Evolutionary conservation across 2,113 vertebrate species (phyloP).

Genomic region (Dolichotis patagonum): DNA sequence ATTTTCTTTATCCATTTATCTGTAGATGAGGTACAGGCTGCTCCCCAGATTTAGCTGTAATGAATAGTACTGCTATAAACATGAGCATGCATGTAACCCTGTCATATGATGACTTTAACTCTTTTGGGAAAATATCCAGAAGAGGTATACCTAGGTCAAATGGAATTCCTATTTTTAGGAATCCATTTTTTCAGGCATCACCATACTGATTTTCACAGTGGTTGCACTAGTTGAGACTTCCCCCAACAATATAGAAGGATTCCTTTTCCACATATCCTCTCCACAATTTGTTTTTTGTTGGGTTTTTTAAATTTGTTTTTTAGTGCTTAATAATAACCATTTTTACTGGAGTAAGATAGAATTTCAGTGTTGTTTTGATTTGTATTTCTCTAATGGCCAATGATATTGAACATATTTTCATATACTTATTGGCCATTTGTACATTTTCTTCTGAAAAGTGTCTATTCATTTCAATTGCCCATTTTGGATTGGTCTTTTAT

Average conservation of each 20-base stretch:
- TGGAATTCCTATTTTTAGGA: background rate
- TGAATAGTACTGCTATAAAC: no score
- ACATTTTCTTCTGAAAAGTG: background rate
- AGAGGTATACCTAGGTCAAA: background rate
- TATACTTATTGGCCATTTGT: background rate
- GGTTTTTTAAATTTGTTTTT: background rate
- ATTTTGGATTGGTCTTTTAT: background rate
- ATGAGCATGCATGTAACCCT: no score
- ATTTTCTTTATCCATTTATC: no score
- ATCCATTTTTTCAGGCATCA: background rate
- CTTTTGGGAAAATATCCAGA: background rate
- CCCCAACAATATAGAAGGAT: background rate
- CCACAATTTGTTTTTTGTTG: background rate
- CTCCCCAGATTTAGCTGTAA: no score
- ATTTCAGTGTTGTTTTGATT: background rate
- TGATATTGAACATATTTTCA: background rate
- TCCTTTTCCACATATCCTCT: background rate
- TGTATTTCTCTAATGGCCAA: background rate
- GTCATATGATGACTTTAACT: background rate
- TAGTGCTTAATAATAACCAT: background rate
- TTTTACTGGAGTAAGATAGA: background rate
- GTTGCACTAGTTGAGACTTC: background rate
- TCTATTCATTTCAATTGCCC: background rate
- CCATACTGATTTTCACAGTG: background rate
- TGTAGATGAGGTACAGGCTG: no score